phyloP scores from a whole-genome alignment of 2,113 vertebrate genomes.

The Hydropotes inermis region DNA sequence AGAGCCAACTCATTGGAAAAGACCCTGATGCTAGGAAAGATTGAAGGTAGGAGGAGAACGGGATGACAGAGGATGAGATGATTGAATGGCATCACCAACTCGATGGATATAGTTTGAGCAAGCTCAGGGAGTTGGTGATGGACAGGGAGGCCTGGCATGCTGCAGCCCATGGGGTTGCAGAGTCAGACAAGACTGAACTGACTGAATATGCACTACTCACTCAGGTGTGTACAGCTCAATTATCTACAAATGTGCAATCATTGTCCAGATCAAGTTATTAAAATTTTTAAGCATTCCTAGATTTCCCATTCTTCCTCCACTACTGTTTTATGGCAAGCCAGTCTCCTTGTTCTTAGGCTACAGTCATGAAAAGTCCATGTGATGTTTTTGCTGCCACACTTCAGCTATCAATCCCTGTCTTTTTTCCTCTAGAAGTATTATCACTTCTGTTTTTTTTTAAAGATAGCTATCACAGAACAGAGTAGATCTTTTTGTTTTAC shows the following conservation, averaged over 20 bases:
- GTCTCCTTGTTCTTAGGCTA: not conserved
- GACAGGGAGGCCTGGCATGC: not conserved
- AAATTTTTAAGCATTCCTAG: not conserved
- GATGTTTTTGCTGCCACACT: not conserved
- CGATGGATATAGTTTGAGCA: not conserved
- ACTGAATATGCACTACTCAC: not conserved
- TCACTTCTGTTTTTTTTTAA: not conserved
- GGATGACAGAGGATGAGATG: not conserved
- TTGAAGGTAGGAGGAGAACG: not conserved
- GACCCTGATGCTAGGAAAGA: not conserved
- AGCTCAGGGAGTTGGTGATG: not conserved
- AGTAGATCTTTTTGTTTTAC: not conserved
- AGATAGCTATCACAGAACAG: not conserved
- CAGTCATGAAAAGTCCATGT: not conserved
- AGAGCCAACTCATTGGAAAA: not conserved
- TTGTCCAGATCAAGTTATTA: not conserved
- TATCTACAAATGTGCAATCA: not conserved
- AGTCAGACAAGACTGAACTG: not conserved
- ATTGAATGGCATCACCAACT: not conserved
- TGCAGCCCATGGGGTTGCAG: not conserved
- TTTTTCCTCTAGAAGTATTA: slow-evolving; percentile 18
- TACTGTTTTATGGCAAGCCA: not conserved
- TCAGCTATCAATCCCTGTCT: not conserved
- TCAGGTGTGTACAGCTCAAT: not conserved
- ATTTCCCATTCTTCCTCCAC: not conserved